These are phyloP conservation scores for Motacilla alba DNA, from an alignment of 2,113 vertebrate genomes.

Conservation along the genomic window DNA sequence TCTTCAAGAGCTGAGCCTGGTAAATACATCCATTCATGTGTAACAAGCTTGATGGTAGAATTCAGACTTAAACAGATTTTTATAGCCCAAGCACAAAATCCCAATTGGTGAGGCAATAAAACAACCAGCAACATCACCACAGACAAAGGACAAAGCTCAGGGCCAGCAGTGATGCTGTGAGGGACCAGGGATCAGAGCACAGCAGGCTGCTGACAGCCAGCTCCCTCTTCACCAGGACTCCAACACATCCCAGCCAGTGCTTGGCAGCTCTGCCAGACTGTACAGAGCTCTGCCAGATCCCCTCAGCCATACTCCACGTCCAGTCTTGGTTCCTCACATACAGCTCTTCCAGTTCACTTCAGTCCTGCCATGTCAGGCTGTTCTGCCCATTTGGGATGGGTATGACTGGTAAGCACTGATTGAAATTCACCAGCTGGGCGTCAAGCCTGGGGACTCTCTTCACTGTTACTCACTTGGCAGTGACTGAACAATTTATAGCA, in stretches of 20 bases:
- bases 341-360: not conserved
- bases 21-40: not conserved
- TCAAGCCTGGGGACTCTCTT: not conserved
- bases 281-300: too few species aligned
- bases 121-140: not conserved
- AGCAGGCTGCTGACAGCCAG: not conserved
- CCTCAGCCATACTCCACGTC: not conserved
- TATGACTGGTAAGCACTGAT: not conserved
- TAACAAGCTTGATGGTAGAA: not conserved
- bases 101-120: not conserved
- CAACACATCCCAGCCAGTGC: not conserved
- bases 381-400: not conserved
- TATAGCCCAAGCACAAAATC: not conserved
- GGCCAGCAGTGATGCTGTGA: not conserved
- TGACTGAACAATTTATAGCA: conserved; percentile 16
- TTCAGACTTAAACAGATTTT: not conserved
- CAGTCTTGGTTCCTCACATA: not conserved
- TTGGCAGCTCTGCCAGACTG: not conserved
- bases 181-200: not conserved
- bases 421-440: not conserved
- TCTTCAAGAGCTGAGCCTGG: not conserved
- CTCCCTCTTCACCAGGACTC: not conserved
- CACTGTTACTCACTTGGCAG: not conserved
- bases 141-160: not conserved
- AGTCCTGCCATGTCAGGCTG: not conserved